phyloP scores from a whole-genome alignment of 2,797 vertebrate species.

The Liparis tanakae region DNA sequence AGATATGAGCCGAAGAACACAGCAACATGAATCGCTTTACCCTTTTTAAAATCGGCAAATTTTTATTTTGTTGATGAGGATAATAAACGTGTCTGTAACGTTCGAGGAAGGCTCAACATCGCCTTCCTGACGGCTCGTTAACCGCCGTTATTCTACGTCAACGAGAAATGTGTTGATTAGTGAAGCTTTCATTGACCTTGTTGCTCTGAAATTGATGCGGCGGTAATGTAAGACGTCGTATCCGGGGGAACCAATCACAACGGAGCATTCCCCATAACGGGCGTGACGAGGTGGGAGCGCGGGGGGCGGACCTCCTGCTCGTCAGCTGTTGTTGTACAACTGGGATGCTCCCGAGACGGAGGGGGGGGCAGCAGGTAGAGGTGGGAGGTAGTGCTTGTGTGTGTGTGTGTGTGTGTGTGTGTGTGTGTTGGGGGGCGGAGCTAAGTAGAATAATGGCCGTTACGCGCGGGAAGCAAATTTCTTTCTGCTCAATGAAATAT shows the following conservation, averaged over 20 bases:
- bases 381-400: background rate
- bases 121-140: too few species aligned
- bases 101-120: too few species aligned
- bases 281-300: background rate
- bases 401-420: background rate
- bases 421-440: slow-evolving; percentile 1
- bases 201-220: background rate
- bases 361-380: slow-evolving; percentile 20
- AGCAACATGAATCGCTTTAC: too few species aligned
- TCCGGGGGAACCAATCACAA: background rate
- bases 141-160: too few species aligned
- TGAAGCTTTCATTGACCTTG: background rate
- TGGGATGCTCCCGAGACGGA: slow-evolving; percentile 10
- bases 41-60: too few species aligned
- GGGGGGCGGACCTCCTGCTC: background rate
- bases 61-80: too few species aligned
- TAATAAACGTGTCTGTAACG: too few species aligned
- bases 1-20: too few species aligned
- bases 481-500: slow-evolving; percentile 38
- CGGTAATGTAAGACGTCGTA: background rate
- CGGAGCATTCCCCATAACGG: background rate
- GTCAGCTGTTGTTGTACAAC: background rate
- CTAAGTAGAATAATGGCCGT: slow-evolving; percentile 20
- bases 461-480: background rate
- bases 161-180: background rate